phyloP scores from a whole-genome alignment of 2,888 invertebrate species.

The Drosophila fungiperda region DNA sequence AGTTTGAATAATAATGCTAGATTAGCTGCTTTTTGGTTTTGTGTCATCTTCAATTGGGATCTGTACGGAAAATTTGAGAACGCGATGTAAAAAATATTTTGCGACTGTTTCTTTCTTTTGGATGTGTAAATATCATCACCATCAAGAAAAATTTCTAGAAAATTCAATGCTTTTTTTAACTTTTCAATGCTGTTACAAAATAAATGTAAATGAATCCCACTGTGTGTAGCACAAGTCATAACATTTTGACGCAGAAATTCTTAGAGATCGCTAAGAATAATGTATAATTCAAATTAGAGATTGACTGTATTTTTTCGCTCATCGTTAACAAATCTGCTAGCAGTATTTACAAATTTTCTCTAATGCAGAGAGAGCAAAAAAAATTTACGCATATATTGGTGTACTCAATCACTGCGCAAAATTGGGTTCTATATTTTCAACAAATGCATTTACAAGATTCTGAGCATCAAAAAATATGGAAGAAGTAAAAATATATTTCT shows the following conservation, averaged over 20 bases:
- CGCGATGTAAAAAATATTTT: neutral
- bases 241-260: neutral
- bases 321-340: neutral
- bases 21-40: neutral
- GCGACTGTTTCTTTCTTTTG: neutral
- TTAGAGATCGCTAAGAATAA: neutral
- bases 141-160: neutral
- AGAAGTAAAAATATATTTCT: too few species aligned
- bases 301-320: neutral
- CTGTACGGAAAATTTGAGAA: neutral
- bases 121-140: neutral
- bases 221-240: neutral
- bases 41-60: neutral
- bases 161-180: neutral
- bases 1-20: neutral
- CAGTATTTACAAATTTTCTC: neutral
- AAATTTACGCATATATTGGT: neutral
- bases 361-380: neutral
- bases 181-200: neutral
- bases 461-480: neutral
- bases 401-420: neutral
- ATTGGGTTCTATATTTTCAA: neutral
- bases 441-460: neutral
- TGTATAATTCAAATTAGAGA: neutral
- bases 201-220: neutral